Conservation (phyloP, 2,797 vertebrate genomes). For the Trematomus bernacchii region DNA sequence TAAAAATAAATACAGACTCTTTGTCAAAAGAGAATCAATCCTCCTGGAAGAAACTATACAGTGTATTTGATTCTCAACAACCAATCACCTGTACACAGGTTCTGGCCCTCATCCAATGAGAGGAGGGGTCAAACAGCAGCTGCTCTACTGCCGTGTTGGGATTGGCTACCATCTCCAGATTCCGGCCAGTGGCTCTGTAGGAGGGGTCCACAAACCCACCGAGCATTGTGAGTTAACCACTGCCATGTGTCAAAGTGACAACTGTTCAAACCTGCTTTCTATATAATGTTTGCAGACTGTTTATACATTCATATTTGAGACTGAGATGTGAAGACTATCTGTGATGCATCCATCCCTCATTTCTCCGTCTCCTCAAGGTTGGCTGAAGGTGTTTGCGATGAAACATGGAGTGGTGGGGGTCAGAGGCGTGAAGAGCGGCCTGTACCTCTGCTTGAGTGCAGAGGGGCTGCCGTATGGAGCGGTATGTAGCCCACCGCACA, state of each 20-base stretch:
- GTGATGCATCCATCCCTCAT: neutral
- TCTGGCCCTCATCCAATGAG: constrained; percentile 38
- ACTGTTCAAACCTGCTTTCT: neutral
- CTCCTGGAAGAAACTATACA: neutral
- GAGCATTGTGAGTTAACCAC: constrained; percentile 75
- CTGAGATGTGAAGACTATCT: neutral
- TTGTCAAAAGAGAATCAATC: neutral
- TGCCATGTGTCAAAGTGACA: neutral
- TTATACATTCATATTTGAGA: neutral
- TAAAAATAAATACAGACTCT: neutral
- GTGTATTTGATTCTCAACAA: neutral
- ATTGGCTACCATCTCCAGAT: constrained; percentile 86
- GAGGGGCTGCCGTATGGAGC: constrained; percentile 68
- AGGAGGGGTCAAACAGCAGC: constrained; percentile 58
- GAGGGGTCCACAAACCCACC: constrained; percentile 76
- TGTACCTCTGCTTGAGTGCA: constrained; percentile 80
- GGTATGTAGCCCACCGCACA: constrained; percentile 52
- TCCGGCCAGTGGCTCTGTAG: constrained; percentile 65
- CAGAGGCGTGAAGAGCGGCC: constrained; percentile 68
- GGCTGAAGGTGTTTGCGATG: constrained; percentile 79
- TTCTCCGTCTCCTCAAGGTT: constrained; percentile 49
- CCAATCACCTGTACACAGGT: constrained; percentile 42
- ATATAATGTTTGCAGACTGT: neutral
- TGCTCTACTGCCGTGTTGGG: constrained; percentile 82
- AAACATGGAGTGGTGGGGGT: constrained; percentile 79